These are phyloP conservation scores for Ceratoteleas bidentatus DNA, from an alignment of 1,140 invertebrate species.

Conservation along the genomic window DNA sequence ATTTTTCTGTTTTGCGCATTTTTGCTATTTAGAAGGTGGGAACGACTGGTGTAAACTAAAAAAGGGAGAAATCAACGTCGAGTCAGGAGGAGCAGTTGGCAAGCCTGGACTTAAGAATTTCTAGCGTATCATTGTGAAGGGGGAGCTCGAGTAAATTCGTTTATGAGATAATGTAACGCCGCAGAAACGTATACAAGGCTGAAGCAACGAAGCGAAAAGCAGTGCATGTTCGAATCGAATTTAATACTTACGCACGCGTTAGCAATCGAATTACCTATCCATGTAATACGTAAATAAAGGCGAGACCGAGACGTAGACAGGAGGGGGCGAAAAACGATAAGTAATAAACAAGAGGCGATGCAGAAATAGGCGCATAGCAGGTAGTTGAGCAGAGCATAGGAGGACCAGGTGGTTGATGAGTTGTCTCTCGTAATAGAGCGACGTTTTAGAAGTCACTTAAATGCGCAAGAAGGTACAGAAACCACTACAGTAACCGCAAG, in stretches of 20 bases:
- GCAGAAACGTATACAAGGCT: slow-evolving; percentile 39
- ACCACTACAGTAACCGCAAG: slow-evolving; percentile 51
- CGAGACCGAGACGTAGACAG: slow-evolving; percentile 7
- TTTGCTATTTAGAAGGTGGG: too few relatives aligned
- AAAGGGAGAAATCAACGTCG: too few relatives aligned
- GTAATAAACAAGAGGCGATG: slow-evolving; percentile 23
- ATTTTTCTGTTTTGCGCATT: too few relatives aligned
- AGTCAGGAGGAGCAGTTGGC: too few relatives aligned
- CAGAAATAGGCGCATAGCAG: slow-evolving; percentile 66
- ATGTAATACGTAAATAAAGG: slow-evolving; percentile 56
- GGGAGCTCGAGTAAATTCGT: slow-evolving; percentile 10
- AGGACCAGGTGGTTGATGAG: background rate
- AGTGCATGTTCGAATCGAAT: slow-evolving; percentile 63
- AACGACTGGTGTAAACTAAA: too few relatives aligned
- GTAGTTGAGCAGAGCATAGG: slow-evolving; percentile 36
- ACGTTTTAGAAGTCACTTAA: slow-evolving; percentile 48
- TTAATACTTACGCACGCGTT: slow-evolving; percentile 56
- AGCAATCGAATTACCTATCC: slow-evolving; percentile 61
- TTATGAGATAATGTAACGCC: slow-evolving; percentile 33
- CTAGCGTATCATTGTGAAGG: slow-evolving; percentile 1
- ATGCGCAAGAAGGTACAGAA: slow-evolving; percentile 19
- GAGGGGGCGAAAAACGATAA: slow-evolving; percentile 6
- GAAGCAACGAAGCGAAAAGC: slow-evolving; percentile 58
- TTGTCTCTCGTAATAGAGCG: slow-evolving; percentile 65
- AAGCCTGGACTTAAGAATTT: background rate